Evolutionary conservation across 2,888 invertebrate species (phyloP).

Genomic region (Tuberolachnus salignus): DNA sequence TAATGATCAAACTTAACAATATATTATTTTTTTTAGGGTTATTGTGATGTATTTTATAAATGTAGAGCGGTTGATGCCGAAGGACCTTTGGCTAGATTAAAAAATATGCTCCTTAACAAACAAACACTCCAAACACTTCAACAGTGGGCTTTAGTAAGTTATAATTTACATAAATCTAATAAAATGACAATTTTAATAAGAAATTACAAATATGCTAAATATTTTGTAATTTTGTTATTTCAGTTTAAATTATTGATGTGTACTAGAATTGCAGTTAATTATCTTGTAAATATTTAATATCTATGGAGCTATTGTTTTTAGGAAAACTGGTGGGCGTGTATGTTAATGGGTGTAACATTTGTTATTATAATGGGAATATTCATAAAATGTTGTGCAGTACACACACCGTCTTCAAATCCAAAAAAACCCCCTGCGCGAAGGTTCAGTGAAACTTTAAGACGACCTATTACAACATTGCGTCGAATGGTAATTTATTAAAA

Average conservation of each 20-base stretch:
- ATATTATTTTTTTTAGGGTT: constrained; percentile 71
- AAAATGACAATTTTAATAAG: not conserved
- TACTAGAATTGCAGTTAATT: no score
- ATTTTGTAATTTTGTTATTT: no score
- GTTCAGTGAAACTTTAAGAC: constrained; percentile 86
- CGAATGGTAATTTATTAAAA: constrained; percentile 72
- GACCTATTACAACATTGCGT: constrained; percentile 88
- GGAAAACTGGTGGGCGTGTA: constrained; percentile 95
- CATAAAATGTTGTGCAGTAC: constrained; percentile 99
- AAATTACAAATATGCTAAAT: no score
- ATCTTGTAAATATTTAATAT: not conserved
- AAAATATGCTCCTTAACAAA: constrained; percentile 91
- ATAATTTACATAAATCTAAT: not conserved
- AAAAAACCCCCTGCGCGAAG: constrained; percentile 94
- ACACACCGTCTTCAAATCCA: constrained; percentile 98
- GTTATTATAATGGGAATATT: constrained; percentile 96
- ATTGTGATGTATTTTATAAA: constrained; percentile 98
- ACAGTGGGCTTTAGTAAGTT: constrained; percentile 84
- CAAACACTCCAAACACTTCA: constrained; percentile 86
- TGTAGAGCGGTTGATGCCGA: constrained; percentile 99
- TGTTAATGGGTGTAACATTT: constrained; percentile 88
- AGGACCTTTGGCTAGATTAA: constrained; percentile 93
- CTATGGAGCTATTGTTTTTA: constrained; percentile 60
- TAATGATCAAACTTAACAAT: constrained; percentile 8
- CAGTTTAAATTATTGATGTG: no score